Percentiles rank a stretch among this genome's conserved stretches.
These are phyloP conservation scores for Miopithecus talapoin DNA, from an alignment of 2,797 vertebrate genomes.

Conservation along the genomic window DNA sequence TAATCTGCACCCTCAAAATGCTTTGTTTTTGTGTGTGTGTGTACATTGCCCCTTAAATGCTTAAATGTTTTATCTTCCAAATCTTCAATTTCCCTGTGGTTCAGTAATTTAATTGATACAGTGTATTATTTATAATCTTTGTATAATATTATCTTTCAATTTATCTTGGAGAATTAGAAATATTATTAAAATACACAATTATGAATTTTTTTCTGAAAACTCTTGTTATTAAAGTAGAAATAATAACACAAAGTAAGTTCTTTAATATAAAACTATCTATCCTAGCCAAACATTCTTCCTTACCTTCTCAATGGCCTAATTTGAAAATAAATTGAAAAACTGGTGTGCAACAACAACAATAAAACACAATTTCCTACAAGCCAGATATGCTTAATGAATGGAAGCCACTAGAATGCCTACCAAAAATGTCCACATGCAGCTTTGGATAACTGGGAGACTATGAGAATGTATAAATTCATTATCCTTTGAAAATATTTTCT, in stretches of 20 bases:
- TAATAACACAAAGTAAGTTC: not conserved
- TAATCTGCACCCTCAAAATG: conserved; percentile 47
- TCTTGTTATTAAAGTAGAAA: not conserved
- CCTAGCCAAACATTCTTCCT: not conserved
- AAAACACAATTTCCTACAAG: not conserved
- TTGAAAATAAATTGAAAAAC: not conserved
- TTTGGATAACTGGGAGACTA: not conserved
- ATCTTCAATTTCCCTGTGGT: conserved; percentile 44
- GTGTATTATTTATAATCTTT: conserved; percentile 24
- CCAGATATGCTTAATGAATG: not conserved
- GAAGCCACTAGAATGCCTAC: not conserved
- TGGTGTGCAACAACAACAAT: not conserved
- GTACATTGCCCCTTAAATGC: conserved; percentile 61
- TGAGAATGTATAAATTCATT: not conserved
- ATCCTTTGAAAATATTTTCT: not conserved
- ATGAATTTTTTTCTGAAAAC: not conserved
- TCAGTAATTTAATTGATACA: conserved; percentile 42
- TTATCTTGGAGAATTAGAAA: conserved; percentile 60
- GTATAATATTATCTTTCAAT: not conserved
- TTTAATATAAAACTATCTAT: not conserved
- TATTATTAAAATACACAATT: not conserved
- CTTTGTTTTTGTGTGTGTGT: conserved; percentile 12
- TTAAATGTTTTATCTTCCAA: conserved; percentile 45
- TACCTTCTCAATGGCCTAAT: not conserved
- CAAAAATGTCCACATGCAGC: not conserved